These are phyloP conservation scores for Mizuhopecten yessoensis DNA, from an alignment of 1,140 invertebrate species.

Conservation along the genomic window DNA sequence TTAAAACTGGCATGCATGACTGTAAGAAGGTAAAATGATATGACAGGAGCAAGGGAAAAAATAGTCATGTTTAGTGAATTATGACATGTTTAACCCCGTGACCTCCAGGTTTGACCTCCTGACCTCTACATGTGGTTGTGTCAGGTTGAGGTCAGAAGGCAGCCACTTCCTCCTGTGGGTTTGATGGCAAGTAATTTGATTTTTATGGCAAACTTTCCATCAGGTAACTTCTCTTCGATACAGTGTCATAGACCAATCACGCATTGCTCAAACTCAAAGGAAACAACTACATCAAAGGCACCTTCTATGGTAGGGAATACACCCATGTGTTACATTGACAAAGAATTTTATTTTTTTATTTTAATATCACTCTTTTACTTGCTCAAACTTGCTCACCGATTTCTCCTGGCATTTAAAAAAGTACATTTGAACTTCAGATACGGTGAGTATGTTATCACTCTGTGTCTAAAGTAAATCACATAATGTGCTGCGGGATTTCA, in stretches of 20 bases:
- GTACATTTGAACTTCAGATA: slow-evolving; percentile 20
- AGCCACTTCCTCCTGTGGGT: slow-evolving; percentile 28
- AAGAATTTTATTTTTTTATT: not conserved
- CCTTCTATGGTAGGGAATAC: no score
- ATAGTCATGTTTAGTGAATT: not conserved
- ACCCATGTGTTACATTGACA: not conserved
- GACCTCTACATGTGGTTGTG: slow-evolving; percentile 37
- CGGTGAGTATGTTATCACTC: not conserved
- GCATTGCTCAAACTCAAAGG: not conserved
- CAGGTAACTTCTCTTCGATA: not conserved
- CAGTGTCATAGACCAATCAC: not conserved
- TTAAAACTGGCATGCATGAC: no score
- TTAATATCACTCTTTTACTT: not conserved
- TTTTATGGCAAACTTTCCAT: not conserved
- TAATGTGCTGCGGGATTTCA: not conserved
- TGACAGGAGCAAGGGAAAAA: not conserved
- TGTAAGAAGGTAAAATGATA: not conserved
- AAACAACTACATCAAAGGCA: not conserved
- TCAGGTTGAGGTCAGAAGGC: not conserved
- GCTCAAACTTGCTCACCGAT: not conserved
- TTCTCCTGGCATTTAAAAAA: slow-evolving; percentile 22
- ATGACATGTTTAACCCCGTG: slow-evolving; percentile 26
- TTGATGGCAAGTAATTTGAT: slow-evolving; percentile 18
- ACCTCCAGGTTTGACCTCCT: not conserved
- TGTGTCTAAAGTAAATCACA: not conserved